Percentiles rank a stretch among this genome's conserved stretches.
These are phyloP conservation scores for Camelus dromedarius DNA, from an alignment of 2,113 vertebrate genomes.

Conservation along the genomic window DNA sequence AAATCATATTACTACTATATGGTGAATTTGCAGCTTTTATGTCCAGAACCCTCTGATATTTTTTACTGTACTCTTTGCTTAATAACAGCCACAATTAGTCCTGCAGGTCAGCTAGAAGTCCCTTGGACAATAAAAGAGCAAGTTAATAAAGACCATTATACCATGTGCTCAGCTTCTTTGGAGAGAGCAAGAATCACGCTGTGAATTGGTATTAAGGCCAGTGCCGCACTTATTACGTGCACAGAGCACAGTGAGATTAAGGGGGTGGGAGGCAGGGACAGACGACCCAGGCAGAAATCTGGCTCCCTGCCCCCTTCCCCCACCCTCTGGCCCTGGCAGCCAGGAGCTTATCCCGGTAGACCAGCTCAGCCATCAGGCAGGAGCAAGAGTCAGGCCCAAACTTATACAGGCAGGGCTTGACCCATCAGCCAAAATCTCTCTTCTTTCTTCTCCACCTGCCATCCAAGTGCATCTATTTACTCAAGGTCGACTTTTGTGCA, in stretches of 20 bases:
- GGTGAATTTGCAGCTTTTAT: neutral
- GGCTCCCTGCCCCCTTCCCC: neutral
- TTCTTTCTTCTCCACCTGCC: neutral
- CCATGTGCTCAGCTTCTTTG: neutral
- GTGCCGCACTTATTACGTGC: neutral
- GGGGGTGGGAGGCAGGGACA: neutral
- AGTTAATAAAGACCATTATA: slow-evolving; percentile 56
- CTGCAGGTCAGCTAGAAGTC: slow-evolving; percentile 42
- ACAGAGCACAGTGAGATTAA: neutral
- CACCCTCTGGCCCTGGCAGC: no score
- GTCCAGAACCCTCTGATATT: neutral
- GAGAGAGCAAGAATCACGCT: slow-evolving; percentile 31
- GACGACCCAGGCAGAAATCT: neutral
- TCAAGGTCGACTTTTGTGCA: neutral
- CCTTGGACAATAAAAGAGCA: slow-evolving; percentile 39
- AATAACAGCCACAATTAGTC: neutral
- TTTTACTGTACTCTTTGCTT: neutral
- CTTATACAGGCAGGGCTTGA: neutral
- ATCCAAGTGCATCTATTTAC: neutral
- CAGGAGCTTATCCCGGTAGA: neutral
- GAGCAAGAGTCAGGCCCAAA: neutral
- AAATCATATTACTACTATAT: neutral
- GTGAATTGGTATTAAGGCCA: slow-evolving; percentile 49
- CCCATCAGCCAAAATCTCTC: neutral
- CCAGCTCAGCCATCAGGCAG: neutral